Percentiles rank a stretch among this genome's conserved stretches.
phyloP scores from a whole-genome alignment of 2,888 invertebrate species.

The Stratiomys singularior region DNA sequence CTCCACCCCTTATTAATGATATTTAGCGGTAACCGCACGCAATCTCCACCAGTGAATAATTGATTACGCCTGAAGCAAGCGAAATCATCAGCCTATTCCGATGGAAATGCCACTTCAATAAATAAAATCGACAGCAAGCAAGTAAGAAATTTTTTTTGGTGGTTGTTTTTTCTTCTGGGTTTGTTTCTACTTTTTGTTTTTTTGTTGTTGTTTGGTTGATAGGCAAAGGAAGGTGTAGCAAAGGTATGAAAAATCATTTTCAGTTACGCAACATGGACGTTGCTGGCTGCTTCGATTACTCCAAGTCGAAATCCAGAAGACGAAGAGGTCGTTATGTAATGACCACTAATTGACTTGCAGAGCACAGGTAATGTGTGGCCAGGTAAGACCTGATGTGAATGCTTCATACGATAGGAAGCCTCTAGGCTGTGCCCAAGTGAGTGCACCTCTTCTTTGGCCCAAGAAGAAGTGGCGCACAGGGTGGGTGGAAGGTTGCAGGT shows the following conservation, averaged over 20 bases:
- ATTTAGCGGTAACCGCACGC: not conserved
- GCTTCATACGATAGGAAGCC: constrained; percentile 28
- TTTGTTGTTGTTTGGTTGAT: too few species aligned
- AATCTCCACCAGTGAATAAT: not conserved
- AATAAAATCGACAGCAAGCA: too few species aligned
- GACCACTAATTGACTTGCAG: constrained; percentile 44
- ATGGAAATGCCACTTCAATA: too few species aligned
- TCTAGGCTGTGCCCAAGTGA: constrained; percentile 16
- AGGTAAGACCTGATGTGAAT: constrained; percentile 30
- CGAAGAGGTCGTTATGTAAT: constrained; percentile 39
- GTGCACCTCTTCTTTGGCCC: not conserved
- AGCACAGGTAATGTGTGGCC: constrained; percentile 43
- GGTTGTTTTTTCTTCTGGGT: too few species aligned
- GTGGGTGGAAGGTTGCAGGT: not conserved
- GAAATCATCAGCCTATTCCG: too few species aligned
- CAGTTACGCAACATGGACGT: constrained; percentile 12
- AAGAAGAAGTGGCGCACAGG: constrained; percentile 10
- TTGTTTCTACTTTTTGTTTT: too few species aligned
- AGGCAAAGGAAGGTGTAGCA: not conserved
- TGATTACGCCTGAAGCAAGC: not conserved
- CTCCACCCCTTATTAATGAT: too few species aligned
- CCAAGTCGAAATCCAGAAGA: constrained; percentile 22
- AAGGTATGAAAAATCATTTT: constrained; percentile 10
- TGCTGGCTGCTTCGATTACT: constrained; percentile 7
- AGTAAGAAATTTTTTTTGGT: too few species aligned